These are phyloP conservation scores for Rhea pennata DNA, from an alignment of 2,113 vertebrate genomes.

Conservation along the genomic window DNA sequence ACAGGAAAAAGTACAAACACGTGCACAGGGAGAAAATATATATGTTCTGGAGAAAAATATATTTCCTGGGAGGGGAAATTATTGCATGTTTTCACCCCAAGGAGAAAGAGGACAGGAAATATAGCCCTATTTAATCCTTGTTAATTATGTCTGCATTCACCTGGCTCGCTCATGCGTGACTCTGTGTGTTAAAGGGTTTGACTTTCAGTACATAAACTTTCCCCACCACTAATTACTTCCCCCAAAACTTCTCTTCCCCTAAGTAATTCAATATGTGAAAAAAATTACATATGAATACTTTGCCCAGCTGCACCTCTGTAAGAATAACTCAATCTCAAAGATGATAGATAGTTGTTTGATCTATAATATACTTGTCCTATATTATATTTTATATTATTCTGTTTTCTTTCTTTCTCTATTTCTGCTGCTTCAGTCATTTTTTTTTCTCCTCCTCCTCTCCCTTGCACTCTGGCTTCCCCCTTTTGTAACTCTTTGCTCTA, in stretches of 20 bases:
- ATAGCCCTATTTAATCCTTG: neutral
- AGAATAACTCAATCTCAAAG: neutral
- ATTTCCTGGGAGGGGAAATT: neutral
- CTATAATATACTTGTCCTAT: neutral
- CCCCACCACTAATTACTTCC: neutral
- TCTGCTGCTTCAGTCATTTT: conserved; percentile 9
- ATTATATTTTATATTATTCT: neutral
- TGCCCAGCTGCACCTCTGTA: neutral
- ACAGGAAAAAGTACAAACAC: neutral
- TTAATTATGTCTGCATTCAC: neutral
- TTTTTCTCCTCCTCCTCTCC: neutral
- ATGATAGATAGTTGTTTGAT: neutral
- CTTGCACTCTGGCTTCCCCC: neutral
- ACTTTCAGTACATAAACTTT: neutral
- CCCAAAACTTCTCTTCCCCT: neutral
- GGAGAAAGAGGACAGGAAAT: neutral
- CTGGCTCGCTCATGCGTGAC: neutral
- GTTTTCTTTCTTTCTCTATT: neutral
- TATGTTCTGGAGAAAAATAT: neutral
- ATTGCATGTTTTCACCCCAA: neutral
- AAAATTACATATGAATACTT: neutral
- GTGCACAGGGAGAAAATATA: neutral
- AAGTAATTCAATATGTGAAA: neutral
- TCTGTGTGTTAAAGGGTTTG: neutral
- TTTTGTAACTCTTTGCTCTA: conserved; percentile 3